Base-by-base conservation (phyloP, 2,113 vertebrate species). In the Leucopsar rothschildi region DNA sequence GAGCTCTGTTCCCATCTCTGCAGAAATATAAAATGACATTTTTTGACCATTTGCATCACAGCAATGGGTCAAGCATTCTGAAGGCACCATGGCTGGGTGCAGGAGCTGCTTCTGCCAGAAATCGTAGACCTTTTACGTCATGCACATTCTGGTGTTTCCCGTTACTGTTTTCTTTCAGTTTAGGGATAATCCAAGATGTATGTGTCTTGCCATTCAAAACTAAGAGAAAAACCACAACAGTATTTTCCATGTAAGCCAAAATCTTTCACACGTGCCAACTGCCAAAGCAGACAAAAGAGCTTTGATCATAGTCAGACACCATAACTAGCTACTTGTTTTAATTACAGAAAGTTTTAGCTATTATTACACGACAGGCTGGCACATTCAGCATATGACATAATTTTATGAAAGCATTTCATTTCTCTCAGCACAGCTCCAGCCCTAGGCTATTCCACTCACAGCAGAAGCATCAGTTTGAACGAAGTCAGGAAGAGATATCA, bases 271-370 rank as follows among this genome's bases (percentile, higher is more conserved):
- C 96, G 92, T 96, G 90, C 96, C 95, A 96, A 91, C 72, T 93
- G 92, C 93, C 92, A 95, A 56, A 78, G 92, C 83, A 95, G 96
- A 97, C 96, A 97, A 96, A 96, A 95, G 96, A 71, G 92, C 95
- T 97, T 97, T 97, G 96, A 97, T 97, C 96, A 53, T 53, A 88
- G 86, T 88, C 94, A 97, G 96, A 96, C 96, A 96, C 93, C 94
- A 90, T 96, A 97, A 96, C 93, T 72, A 95, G 94, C 93, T 96
- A 95, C 94, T 96, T 93, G 94, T 94, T 96, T 97, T 96, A 97
- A 96, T 97, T 97, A 96, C 94, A 96, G 94, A 95, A 95, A 96
- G 95, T 97, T 96, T 94, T 88, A 83, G 92, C 95, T 96, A 84
- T 96, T 94, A 93, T 94, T 94, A 95, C 92, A 92, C 0, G 76